Base-by-base conservation (phyloP, 2,888 invertebrate genomes). In the Amorpha juglandis region DNA sequence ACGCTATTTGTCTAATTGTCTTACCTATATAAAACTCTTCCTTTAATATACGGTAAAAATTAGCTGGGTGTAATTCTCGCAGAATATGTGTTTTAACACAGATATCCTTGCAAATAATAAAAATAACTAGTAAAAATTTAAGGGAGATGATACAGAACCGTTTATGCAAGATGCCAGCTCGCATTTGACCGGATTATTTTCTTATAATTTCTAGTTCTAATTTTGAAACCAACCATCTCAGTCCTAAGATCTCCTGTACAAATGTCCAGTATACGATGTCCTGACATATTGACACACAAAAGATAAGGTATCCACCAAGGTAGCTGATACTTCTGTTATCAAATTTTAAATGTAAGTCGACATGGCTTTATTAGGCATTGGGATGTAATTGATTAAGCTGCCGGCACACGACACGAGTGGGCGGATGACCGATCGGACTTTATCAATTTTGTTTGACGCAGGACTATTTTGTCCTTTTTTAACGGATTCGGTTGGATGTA, bases 271-370 rank as follows among this genome's bases (percentile, higher is more conserved):
- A 6, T 9, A 27, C 62, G n/a, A 6, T 63, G 47, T 27, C 27
- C 27, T 42, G 62, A 63, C 62, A 63, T 63, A 33, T 63, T 33
- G 62, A 62, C 47, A 33, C 11, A 42, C 42, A 45, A 48, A 47
- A 27, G 48, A 47, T 48, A 48, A 48, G 48, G 14, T 45, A 48
- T 45, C 47, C n/a, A 74, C 74, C 72, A 80, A 75, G 73, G 88
- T 83, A 87, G 88, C 87, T 68, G 74, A 75, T 78, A 76, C 74
- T 38, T 58, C 58, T 58, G 75, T 83, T 89, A 89, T 89, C 90
- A 84, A 80, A 86, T 85, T 84, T 88, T 89, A 88, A 89, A 89
- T 89, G 88, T 81, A 77, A 72, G 77, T 73, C 76, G 83, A 86
- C 84, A 80, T 80, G 76, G 78, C 80, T 88, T 89, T 88, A 88